Conservation (phyloP, 2,113 vertebrate species). For the Calidris pugnax region DNA sequence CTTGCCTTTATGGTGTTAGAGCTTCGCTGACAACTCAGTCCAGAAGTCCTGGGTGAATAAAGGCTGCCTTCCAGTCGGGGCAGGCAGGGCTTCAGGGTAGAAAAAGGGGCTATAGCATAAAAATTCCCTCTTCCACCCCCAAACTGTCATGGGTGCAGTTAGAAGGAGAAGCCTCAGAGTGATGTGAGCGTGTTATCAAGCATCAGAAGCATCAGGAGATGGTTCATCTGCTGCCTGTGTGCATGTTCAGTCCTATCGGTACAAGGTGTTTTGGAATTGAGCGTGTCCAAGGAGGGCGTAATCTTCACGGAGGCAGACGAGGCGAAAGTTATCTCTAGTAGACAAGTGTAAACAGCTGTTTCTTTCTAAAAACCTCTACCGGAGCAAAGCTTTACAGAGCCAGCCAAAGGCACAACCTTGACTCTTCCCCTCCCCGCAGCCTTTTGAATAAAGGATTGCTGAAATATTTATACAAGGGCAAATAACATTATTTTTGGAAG, state of each 20-base stretch:
- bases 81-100: not conserved
- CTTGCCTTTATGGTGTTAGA: not conserved
- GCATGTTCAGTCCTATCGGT: not conserved
- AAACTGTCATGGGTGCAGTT: not conserved
- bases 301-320: not conserved
- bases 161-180: not conserved
- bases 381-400: not conserved
- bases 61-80: not conserved
- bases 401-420: not conserved
- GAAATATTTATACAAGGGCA: not conserved
- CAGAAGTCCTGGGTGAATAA: not conserved
- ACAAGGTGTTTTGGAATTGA: not conserved
- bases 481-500: slow-evolving; percentile 13
- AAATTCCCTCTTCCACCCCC: not conserved
- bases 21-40: not conserved
- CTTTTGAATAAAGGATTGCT: not conserved
- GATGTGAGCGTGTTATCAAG: accelerated
- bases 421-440: not conserved
- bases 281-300: not conserved
- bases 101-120: not conserved
- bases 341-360: not conserved
- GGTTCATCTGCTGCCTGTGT: not conserved
- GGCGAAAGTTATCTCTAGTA: not conserved
- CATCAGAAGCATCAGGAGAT: not conserved
- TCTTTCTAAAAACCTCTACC: not conserved